Evolutionary conservation across 2,888 invertebrate genomes (phyloP), one percentile per base, ranked within the genome.

Genomic region (Apamea sordens): DNA sequence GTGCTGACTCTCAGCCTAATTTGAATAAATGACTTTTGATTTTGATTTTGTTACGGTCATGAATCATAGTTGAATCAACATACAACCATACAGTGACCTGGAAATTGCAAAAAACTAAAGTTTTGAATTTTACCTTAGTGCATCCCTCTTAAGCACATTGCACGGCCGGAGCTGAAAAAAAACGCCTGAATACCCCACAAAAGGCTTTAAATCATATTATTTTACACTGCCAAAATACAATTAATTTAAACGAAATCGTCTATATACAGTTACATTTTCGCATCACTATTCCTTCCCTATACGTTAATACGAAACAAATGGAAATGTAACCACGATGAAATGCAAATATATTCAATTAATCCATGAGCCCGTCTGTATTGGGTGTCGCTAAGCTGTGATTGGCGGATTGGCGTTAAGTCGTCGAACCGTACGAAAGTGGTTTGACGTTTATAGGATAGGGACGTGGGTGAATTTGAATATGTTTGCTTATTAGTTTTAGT

Each of bases 291-390:
- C 47, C 71, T 77, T 75, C 47, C 71, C 76, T 76, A 53, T 50
- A 67, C 53, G 59, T 92, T 95, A 95, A 95, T 95, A 92, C 92
- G 94, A 94, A 95, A 96, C 94, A 95, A 96, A 96, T 96, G 95
- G 94, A 94, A 95, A 95, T 96, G 95, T 95, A 91, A 91, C 92
- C 91, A 81, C 90, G 91, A 95, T 95, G 92, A 92, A 91, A 96
- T 96, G 96, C 95, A 96, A 96, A 96, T 96, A 95, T 96, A 96
- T 96, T 96, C 96, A 96, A 96, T 96, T 96, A 96, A 97, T 96
- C 94, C 93, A 84, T 91, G 94, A 92, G 93, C 92, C 94, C 91
- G 94, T 90, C 94, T 94, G 95, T 95, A 95, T 94, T 94, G 95
- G 95, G 94, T 95, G 96, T 95, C 94, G 94, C 94, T 92, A 92